These are phyloP conservation scores for Falco naumanni DNA, from an alignment of 2,797 vertebrate species.

Conservation along the genomic window DNA sequence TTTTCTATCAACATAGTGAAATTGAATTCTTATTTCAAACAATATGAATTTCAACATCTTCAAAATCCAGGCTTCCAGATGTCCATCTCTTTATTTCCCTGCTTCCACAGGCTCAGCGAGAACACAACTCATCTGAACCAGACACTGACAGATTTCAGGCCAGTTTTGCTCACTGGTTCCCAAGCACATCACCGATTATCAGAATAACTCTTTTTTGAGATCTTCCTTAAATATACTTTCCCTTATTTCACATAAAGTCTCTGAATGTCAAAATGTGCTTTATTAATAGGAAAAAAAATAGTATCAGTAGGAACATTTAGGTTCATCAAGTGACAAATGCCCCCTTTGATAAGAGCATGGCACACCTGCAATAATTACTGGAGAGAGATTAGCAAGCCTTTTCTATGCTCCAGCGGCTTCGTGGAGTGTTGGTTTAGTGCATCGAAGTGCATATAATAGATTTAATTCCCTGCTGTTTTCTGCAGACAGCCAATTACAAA, in stretches of 20 bases:
- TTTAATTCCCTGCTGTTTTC: conserved; percentile 27
- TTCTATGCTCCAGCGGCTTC: background rate
- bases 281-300: background rate
- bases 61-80: background rate
- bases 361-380: conserved; percentile 13
- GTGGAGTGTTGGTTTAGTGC: background rate
- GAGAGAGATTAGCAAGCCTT: background rate
- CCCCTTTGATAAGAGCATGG: background rate
- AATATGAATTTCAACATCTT: background rate
- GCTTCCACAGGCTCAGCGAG: background rate
- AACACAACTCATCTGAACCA: background rate
- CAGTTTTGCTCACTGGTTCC: background rate
- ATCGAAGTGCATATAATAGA: background rate
- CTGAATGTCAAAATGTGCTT: background rate
- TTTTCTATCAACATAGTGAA: background rate
- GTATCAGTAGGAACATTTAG: background rate
- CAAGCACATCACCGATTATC: background rate
- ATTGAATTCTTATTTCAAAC: background rate
- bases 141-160: background rate
- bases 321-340: background rate
- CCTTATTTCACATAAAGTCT: background rate
- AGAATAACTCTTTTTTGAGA: background rate
- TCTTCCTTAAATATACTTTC: background rate
- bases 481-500: conserved; percentile 16
- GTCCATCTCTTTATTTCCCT: background rate